Base-by-base conservation (phyloP, 2,888 invertebrate genomes). In the Andrena praecox region DNA sequence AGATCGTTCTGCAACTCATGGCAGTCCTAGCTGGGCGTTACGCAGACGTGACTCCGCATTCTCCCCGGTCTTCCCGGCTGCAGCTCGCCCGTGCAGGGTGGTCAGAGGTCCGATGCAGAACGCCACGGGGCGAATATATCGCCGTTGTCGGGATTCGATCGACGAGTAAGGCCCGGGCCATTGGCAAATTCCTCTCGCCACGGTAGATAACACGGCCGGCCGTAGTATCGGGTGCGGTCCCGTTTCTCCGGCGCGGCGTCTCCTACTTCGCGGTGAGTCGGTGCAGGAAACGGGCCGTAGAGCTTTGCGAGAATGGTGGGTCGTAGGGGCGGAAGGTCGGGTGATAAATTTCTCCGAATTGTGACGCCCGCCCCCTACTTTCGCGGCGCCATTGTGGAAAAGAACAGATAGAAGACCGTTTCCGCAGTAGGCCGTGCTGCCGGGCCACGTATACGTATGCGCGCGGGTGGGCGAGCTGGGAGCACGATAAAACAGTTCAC, bases 261-360 rank as follows among this genome's bases (percentile, higher is more conserved):
- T 70, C 59, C 52, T 64, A 56, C 60, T 78, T 81, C 62, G 79
- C 27, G 67, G 31, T 66, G 70, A 77, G 77, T 69, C 79, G 77
- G 7, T 29, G 7, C 64, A 68, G 77, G 82, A 81, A 85, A 80
- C 85, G 66, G 67, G 31, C 76, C 77, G 66, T 70, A 60, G 79
- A 69, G 74, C 76, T 76, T 62, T 71, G 69, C 74, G 74, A 85
- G 86, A 83, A 88, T 82, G 81, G 71, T 82, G 78, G 86, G 74
- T 82, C 75, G 77, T 74, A 77, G 81, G 63, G 77, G 80, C 85
- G 87, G 88, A 89, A 88, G 88, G 80, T 84, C 77, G 77, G 56
- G 75, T 77, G 77, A 90, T 90, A 90, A 90, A 90, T 90, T 87
- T 82, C 71, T 48, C 67, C 62, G 80, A 84, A 89, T 89, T 88